These are phyloP conservation scores for Hesperophylax magnus DNA, from an alignment of 1,140 invertebrate genomes.

Conservation along the genomic window DNA sequence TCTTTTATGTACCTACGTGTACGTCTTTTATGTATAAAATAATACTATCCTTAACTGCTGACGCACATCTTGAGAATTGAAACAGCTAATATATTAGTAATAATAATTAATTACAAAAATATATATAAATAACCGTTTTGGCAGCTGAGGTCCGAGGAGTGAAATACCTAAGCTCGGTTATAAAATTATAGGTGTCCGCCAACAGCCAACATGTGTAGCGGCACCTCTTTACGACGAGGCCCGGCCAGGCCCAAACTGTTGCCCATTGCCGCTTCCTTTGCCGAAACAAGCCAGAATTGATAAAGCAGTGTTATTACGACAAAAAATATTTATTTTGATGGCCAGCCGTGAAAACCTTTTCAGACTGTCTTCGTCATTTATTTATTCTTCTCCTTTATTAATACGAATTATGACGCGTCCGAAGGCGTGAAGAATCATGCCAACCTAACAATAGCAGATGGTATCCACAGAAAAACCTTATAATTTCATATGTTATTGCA, in stretches of 20 bases:
- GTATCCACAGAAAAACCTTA: not conserved
- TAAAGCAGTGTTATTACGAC: slow-evolving; percentile 58
- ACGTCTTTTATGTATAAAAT: too few relatives aligned
- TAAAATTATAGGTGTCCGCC: slow-evolving; percentile 57
- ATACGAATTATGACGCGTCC: slow-evolving; percentile 18
- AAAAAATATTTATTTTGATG: slow-evolving; percentile 58
- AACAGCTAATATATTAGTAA: not conserved
- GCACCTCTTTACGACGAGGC: slow-evolving; percentile 54
- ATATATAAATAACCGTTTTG: slow-evolving; percentile 34
- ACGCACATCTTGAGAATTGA: not conserved
- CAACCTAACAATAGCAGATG: not conserved
- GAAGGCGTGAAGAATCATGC: slow-evolving; percentile 19
- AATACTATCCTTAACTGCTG: too few relatives aligned
- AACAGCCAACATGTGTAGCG: slow-evolving; percentile 53
- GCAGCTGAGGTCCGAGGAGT: slow-evolving; percentile 12
- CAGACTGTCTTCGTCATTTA: slow-evolving; percentile 3
- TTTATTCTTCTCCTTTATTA: slow-evolving; percentile 41
- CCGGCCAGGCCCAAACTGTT: slow-evolving; percentile 6
- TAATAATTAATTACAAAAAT: not conserved
- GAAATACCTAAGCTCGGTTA: slow-evolving; percentile 49
- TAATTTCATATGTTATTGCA: not conserved
- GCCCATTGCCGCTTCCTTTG: not conserved
- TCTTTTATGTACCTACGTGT: too few relatives aligned
- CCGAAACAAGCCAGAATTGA: slow-evolving; percentile 45
- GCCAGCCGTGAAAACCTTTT: slow-evolving; percentile 51